Percentiles rank a stretch among this genome's conserved stretches.
phyloP scores from a whole-genome alignment of 2,888 invertebrate species.

The Neoitamus cyanurus region DNA sequence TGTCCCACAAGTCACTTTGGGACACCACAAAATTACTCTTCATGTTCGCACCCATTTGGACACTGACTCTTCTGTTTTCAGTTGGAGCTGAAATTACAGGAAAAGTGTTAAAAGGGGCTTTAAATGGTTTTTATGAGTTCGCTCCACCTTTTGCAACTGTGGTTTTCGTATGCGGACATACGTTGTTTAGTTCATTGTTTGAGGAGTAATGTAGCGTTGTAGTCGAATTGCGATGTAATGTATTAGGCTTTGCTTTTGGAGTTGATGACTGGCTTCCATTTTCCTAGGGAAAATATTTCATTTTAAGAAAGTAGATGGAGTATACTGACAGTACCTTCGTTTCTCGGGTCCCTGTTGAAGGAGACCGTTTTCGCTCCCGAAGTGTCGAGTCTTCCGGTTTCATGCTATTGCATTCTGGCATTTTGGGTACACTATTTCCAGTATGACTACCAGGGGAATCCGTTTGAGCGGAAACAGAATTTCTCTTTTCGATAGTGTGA shows the following conservation, averaged over 20 bases:
- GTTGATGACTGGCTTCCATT: constrained; percentile 63
- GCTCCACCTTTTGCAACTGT: constrained; percentile 58
- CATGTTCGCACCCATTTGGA: constrained; percentile 59
- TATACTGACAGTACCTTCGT: constrained; percentile 33
- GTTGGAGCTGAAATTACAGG: constrained; percentile 56
- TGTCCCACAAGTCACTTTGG: constrained; percentile 76
- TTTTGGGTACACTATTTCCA: constrained; percentile 59
- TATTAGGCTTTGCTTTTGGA: constrained; percentile 60
- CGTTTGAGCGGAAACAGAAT: constrained; percentile 65
- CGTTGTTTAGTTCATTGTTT: constrained; percentile 64
- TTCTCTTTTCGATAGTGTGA: constrained; percentile 60
- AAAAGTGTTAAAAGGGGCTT: neutral
- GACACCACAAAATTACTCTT: constrained; percentile 73
- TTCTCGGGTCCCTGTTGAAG: constrained; percentile 53
- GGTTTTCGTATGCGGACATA: constrained; percentile 62
- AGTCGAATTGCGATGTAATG: constrained; percentile 63
- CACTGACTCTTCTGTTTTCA: constrained; percentile 63
- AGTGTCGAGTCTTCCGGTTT: constrained; percentile 59
- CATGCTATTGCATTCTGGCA: constrained; percentile 57
- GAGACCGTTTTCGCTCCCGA: constrained; percentile 61
- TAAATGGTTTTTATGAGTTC: neutral
- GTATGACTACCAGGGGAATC: constrained; percentile 59
- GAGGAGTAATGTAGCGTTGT: constrained; percentile 63
- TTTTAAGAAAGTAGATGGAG: too few relatives aligned
- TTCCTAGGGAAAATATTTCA: constrained; percentile 53